Evolutionary conservation across 2,888 invertebrate genomes (phyloP).

Genomic region (Alloscopus bannaensis): DNA sequence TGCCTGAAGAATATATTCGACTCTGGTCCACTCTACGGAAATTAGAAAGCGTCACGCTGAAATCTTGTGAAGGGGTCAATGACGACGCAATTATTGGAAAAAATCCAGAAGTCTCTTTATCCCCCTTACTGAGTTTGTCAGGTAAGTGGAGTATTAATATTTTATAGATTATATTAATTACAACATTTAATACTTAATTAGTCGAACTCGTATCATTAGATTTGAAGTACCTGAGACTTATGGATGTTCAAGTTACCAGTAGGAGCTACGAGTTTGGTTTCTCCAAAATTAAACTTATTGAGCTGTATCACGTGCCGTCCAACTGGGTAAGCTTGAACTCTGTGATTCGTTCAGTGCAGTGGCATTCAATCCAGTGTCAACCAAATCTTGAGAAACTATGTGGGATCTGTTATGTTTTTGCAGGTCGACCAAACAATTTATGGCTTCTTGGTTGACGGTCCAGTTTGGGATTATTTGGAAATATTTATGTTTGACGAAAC

Average conservation of each 20-base stretch:
- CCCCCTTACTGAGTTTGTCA: background rate
- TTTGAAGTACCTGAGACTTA: background rate
- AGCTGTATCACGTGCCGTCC: conserved; percentile 7
- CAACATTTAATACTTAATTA: background rate
- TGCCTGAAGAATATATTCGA: background rate
- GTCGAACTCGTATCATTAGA: background rate
- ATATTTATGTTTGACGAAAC: background rate
- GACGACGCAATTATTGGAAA: conserved; percentile 7
- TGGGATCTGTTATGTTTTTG: background rate
- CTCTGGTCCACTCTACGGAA: conserved; percentile 1
- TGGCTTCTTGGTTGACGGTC: background rate
- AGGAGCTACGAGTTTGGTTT: background rate
- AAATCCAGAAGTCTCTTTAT: background rate
- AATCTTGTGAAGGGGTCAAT: conserved; percentile 1
- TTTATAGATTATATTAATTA: background rate
- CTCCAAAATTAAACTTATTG: conserved; percentile 7
- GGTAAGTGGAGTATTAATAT: background rate
- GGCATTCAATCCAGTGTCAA: background rate
- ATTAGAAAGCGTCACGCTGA: conserved; percentile 3
- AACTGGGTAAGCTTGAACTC: background rate
- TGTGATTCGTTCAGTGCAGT: background rate
- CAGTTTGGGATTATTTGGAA: conserved; percentile 9
- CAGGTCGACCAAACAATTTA: background rate
- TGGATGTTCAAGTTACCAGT: background rate
- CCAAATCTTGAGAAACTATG: background rate